Base-by-base conservation (phyloP, 2,113 vertebrate genomes). In the Ailuropoda melanoleuca region DNA sequence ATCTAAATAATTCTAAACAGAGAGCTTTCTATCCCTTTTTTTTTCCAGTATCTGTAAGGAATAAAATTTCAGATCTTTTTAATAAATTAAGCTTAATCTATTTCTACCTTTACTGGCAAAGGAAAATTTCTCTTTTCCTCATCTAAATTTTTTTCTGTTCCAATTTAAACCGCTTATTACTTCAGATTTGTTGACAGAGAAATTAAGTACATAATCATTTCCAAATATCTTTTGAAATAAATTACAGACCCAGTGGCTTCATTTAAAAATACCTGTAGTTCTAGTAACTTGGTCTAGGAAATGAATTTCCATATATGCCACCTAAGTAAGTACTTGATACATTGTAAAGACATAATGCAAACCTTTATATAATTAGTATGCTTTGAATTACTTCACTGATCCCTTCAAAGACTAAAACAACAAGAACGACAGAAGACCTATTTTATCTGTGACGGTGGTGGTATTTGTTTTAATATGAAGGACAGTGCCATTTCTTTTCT, bases 261-360 rank as follows among this genome's bases (percentile, higher is more conserved):
- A 66, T 88, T 81, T 55, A 68, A 94, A 92, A 50, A 17, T 58
- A 4, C 4, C 50, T 68, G 64, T 50, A 92, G 24, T 80, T 82
- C 50, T 84, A 77, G 83, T 82, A 92, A 93, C 72, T 90, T 78
- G 55, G 6, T 91, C 46, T 87, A 66, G 58, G 43, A 86, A 94
- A 82, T 90, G 29, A 96, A 68, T 89, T 93, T 84, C n/a, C 48
- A 19, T 31, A 21, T 85, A 46, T 87, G 53, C 24, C 46, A 48
- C 37, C n/a, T 80, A 72, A 50, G 31, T 81, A 90, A 81, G 74
- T 64, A 94, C 66, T 82, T 58, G 18, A 90, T 43, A 78, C n/a
- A 72, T 64, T 58, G 50, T 15, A 74, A 90, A 92, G 34, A 90
- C 6, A 60, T 37, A 68, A 81, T 43, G 14, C 39, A 88, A 72